Evolutionary conservation across 1,140 invertebrate genomes (phyloP).

Genomic region (Zaprionus vittiger): DNA sequence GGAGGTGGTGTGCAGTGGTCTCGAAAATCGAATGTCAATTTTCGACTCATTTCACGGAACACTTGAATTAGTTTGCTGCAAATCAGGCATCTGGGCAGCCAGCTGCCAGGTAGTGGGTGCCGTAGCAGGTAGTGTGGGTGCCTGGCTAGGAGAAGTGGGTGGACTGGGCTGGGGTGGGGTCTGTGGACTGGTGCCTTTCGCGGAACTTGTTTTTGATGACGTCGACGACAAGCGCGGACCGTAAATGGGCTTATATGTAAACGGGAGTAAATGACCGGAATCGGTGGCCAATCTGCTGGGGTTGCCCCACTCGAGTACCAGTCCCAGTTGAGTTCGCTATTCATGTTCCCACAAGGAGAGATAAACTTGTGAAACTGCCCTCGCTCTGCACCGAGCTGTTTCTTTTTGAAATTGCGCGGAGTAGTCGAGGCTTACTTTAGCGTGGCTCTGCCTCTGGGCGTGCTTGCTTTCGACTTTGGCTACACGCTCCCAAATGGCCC

Average conservation of each 20-base stretch:
- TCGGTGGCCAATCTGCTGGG: background rate
- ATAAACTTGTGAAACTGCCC: background rate
- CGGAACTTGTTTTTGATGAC: conserved; percentile 59
- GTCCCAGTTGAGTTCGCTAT: background rate
- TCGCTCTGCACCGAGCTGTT: background rate
- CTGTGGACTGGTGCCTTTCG: conserved; percentile 43
- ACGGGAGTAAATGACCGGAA: background rate
- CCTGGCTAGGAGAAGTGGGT: background rate
- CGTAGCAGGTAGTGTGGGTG: too few species aligned
- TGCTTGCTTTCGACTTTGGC: conserved; percentile 50
- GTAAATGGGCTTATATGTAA: conserved; percentile 7
- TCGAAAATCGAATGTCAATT: conserved; percentile 84
- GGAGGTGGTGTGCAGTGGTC: conserved; percentile 72
- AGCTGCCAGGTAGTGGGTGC: background rate
- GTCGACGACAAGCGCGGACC: conserved; percentile 46
- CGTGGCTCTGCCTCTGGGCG: background rate
- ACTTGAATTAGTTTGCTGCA: conserved; percentile 75
- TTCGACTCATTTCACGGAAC: conserved; percentile 84
- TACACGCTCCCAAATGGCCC: conserved; percentile 26
- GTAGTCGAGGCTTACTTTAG: conserved; percentile 29
- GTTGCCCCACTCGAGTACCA: background rate
- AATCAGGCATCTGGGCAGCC: conserved; percentile 21
- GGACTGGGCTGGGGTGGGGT: background rate
- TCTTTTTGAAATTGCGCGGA: conserved; percentile 47
- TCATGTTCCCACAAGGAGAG: background rate